Evolutionary conservation across 2,113 vertebrate species (phyloP).

Genomic region (Pristiophorus japonicus): DNA sequence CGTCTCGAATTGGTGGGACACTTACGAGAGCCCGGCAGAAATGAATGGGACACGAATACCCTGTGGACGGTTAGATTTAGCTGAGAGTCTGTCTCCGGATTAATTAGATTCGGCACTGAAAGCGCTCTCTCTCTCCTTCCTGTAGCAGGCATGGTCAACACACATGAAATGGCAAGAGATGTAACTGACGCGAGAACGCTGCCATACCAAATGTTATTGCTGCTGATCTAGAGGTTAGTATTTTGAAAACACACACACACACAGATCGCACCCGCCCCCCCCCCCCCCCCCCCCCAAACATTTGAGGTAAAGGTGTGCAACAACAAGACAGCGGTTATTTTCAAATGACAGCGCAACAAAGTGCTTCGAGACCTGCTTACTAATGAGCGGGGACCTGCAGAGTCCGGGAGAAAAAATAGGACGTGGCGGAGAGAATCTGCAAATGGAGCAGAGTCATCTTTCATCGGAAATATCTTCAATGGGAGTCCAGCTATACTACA

Average conservation of each 20-base stretch:
- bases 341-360: conserved; percentile 21
- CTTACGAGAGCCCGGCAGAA: neutral
- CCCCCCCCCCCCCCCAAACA: neutral
- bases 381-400: conserved; percentile 29
- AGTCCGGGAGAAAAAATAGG: neutral
- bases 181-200: neutral
- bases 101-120: neutral
- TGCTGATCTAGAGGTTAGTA: neutral
- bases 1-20: neutral
- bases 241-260: neutral
- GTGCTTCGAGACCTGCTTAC: conserved; percentile 29
- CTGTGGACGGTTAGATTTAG: neutral
- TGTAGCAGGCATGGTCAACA: neutral
- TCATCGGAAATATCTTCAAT: neutral
- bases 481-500: neutral
- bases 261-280: neutral
- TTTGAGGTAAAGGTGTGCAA: neutral
- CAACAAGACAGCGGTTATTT: neutral
- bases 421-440: conserved; percentile 20
- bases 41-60: neutral
- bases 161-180: neutral
- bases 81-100: neutral
- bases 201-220: neutral
- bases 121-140: neutral
- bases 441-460: conserved; percentile 8